Percentiles rank a stretch among this genome's conserved stretches.
Evolutionary conservation across 2,113 vertebrate genomes (phyloP).

Genomic region (Zosterops lateralis): DNA sequence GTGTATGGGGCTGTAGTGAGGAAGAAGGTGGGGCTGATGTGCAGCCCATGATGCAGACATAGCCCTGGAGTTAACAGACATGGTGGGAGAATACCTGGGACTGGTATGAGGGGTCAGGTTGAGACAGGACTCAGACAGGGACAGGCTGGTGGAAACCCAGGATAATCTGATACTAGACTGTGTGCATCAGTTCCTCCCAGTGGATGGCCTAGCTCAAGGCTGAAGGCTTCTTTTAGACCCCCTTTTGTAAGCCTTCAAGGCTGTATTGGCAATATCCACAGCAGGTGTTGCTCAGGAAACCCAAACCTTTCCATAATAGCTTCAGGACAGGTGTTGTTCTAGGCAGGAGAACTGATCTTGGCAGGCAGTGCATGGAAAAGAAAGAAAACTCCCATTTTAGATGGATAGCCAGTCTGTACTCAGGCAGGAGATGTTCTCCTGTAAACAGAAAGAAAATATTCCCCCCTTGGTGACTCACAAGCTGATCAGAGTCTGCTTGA

Average conservation of each 20-base stretch:
- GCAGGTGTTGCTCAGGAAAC: background rate
- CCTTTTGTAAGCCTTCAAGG: background rate
- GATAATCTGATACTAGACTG: background rate
- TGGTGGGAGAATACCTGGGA: background rate
- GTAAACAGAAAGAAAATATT: background rate
- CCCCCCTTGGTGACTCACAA: constrained; percentile 24
- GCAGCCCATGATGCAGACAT: fast-evolving
- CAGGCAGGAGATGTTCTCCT: constrained; percentile 19
- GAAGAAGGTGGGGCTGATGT: background rate
- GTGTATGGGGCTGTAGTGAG: background rate
- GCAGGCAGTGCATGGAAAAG: background rate
- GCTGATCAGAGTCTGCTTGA: constrained; percentile 12
- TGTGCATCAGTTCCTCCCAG: background rate
- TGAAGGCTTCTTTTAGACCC: background rate
- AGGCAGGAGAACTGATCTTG: constrained; percentile 16
- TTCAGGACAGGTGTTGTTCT: constrained; percentile 6
- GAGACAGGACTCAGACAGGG: background rate
- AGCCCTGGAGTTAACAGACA: background rate
- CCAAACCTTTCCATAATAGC: background rate
- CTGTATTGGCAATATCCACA: background rate
- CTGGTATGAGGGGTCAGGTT: background rate
- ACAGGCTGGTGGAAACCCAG: background rate
- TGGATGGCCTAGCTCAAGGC: background rate
- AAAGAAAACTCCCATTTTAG: background rate
- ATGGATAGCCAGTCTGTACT: background rate